Evolutionary conservation across 2,113 vertebrate species (phyloP).

Genomic region (Rousettus leschenaultii): DNA sequence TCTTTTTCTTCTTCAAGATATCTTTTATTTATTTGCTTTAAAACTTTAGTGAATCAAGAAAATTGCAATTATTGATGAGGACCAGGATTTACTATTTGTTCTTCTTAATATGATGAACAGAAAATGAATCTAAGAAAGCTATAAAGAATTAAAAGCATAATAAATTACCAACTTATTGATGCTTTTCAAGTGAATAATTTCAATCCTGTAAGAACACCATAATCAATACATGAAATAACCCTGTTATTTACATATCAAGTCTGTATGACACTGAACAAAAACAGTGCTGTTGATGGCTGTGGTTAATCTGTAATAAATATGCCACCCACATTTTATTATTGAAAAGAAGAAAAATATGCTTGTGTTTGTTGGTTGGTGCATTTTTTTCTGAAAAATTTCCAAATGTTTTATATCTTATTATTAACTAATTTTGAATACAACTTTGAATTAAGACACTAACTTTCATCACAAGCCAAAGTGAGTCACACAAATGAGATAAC

Average conservation of each 20-base stretch:
- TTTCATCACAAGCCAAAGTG: not conserved
- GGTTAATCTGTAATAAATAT: not conserved
- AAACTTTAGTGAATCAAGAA: not conserved
- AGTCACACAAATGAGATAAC: not conserved
- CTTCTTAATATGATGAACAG: not conserved
- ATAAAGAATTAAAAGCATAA: constrained; percentile 15
- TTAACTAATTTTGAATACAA: not conserved
- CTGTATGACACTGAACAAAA: constrained; percentile 35
- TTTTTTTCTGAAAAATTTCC: not conserved
- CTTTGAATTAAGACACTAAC: not conserved
- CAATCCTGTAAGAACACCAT: not conserved
- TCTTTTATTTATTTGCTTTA: constrained; percentile 1
- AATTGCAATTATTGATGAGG: not conserved
- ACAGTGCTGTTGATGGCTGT: not conserved
- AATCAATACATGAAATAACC: not conserved
- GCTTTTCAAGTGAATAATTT: constrained; percentile 38
- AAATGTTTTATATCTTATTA: not conserved
- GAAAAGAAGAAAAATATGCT: not conserved
- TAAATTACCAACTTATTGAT: constrained; percentile 37
- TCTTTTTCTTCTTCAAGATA: not conserved
- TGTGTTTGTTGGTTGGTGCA: not conserved
- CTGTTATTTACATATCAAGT: constrained; percentile 34
- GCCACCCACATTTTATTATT: not conserved
- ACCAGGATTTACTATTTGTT: not conserved
- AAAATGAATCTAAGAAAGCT: not conserved